These are phyloP conservation scores for Sebastes vulpes DNA, from an alignment of 2,797 vertebrate genomes.

Conservation along the genomic window DNA sequence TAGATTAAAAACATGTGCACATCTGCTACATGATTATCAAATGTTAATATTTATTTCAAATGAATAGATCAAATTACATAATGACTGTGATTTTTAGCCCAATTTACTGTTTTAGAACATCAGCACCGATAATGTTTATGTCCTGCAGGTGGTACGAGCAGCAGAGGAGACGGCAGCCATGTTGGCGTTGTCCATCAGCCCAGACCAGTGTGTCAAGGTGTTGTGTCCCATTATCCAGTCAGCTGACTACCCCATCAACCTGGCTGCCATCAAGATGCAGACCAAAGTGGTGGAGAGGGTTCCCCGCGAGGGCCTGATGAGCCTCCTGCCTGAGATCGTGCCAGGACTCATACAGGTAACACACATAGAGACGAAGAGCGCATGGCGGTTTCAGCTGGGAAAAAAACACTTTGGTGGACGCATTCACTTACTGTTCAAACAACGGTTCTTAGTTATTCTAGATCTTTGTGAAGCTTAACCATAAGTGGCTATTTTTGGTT, in stretches of 20 bases:
- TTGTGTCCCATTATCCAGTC: slow-evolving; percentile 98
- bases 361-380: background rate
- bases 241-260: slow-evolving; percentile 96
- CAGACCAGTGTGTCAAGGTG: slow-evolving; percentile 98
- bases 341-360: slow-evolving; percentile 96
- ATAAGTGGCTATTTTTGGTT: background rate
- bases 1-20: background rate
- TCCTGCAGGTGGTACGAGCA: slow-evolving; percentile 91
- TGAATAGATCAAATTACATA: background rate
- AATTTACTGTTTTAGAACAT: background rate
- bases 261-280: slow-evolving; percentile 98
- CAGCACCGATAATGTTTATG: background rate
- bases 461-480: background rate
- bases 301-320: slow-evolving; percentile 90
- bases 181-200: slow-evolving; percentile 94
- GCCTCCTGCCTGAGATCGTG: slow-evolving; percentile 94
- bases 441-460: background rate
- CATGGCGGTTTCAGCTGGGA: fast-evolving
- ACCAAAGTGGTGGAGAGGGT: slow-evolving; percentile 95
- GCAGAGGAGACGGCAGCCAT: slow-evolving; percentile 96
- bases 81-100: background rate
- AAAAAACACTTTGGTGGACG: too few relatives aligned
- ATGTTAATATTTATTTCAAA: background rate
- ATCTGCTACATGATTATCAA: background rate
- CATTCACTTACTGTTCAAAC: background rate